Base-by-base conservation (phyloP, 2,113 vertebrate species). In the Piaya cayana region DNA sequence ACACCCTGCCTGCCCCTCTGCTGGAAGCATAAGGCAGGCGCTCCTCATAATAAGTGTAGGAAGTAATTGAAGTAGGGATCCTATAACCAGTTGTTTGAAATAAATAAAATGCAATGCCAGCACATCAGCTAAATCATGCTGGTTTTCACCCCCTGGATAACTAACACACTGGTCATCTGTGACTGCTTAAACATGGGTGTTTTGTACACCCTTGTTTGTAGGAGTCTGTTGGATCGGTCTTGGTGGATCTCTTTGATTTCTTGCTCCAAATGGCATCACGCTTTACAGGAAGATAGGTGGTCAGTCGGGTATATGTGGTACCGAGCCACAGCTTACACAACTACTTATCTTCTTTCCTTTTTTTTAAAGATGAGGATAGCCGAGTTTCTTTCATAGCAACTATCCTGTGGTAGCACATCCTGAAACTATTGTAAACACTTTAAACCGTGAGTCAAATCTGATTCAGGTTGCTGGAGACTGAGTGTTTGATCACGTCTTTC, bases 401-500 rank as follows among this genome's bases (percentile, higher is more conserved):
- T 11, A 4, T 30, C 15, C 62, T 83, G 25, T 77, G 83, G 39
- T 43, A 79, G 39, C 42, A 75, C 34, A 9, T 87, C 43, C 12
- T 71, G 67, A 60, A 91, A 55, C 42, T 75, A 15, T 18, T 79
- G 70, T 47, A 49, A 87, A 74, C 17, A 53, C 47, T 82, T 78
- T 50, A 71, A 86, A 64, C 87, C 76, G 60, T 34, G 77, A 63
- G 78, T 64, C 82, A 90, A 94, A 82, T 67, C 15, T 21, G 52
- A 9, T 74, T 85, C 50, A 39, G 49, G 43, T 87, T 69, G 55
- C 71, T 70, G n/a, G 45, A 65, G 53, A 65, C 39, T 29, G 42
- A 86, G 42, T 78, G 88, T 69, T 87, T 77, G 85, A 82, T 89
- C 70, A 91, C 45, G 67, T 90, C 78, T 91, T 59, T 92, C 78